These are phyloP conservation scores for Acropora tenuis DNA, from an alignment of 64 coral and sea anemone genomes.

Conservation along the genomic window DNA sequence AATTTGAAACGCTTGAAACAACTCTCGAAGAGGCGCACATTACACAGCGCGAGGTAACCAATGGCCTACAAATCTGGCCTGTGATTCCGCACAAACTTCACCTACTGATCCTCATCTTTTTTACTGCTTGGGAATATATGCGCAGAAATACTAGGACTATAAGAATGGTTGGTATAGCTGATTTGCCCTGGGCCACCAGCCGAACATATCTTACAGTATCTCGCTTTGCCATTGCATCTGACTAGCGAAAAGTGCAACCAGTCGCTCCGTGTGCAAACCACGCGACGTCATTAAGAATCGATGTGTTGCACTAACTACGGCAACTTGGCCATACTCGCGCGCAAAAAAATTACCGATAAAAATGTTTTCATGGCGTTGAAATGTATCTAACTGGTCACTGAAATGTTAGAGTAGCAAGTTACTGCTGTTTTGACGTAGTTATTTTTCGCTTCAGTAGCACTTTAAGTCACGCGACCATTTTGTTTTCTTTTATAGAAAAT, in stretches of 20 bases:
- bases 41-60: too few relatives aligned
- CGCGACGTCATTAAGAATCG: neutral
- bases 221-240: neutral
- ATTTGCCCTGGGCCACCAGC: too few relatives aligned
- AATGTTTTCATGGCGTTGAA: neutral
- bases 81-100: too few relatives aligned
- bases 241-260: neutral
- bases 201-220: neutral
- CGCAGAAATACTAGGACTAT: too few relatives aligned
- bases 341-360: neutral
- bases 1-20: neutral
- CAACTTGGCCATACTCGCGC: neutral
- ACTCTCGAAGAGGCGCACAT: neutral
- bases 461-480: neutral
- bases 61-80: too few relatives aligned
- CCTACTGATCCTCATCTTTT: too few relatives aligned
- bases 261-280: neutral
- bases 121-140: too few relatives aligned
- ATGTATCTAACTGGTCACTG: neutral
- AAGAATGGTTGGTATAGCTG: too few relatives aligned
- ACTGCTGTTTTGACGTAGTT: neutral
- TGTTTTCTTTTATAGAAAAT: conserved; percentile 1
- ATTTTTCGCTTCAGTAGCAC: neutral
- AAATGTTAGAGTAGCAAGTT: neutral
- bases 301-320: neutral